Evolutionary conservation across 2,888 invertebrate species (phyloP), one percentile per base, ranked within the genome.

Genomic region (Timema podura): DNA sequence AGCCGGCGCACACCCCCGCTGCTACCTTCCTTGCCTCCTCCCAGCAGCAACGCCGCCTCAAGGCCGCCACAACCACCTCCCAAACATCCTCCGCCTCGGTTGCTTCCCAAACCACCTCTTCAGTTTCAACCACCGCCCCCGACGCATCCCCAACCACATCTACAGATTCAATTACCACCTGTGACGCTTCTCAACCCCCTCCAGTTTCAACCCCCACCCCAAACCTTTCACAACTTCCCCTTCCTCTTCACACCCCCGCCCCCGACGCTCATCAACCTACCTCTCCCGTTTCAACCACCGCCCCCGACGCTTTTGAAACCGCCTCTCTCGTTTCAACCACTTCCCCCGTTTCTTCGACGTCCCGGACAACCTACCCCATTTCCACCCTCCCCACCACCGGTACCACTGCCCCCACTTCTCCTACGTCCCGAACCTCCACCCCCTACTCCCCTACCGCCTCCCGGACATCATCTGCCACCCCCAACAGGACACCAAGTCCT

Each of bases 361-460:
- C 30, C 30, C 30, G 30, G 30, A 3, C 30, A 30, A 30, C 30
- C 30, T 30, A 30, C 30, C 10, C 15, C 66, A n/a, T 30, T 5
- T 15, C 51, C 76, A 77, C 48, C 76, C 76, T 64, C 76, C 77
- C 65, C 78, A 76, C 64, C 76, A 74, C 54, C 77, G 76, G n/a
- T 77, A 78, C 49, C 68, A 64, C 64, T 78, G 78, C 59, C 69
- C n/a, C 68, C 68, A 47, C 54, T 73, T 64, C 75, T 77, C 59
- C 77, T 76, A 67, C 77, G 74, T 70, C 81, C 80, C n/a, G 81
- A 80, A 30, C 54, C 30, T 15, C 65, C 13, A 13, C 59, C 15
- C 44, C 59, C 68, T 48, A n/a, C 71, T 49, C 44, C 13, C 49
- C 61, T 54, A 57, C 45, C 69, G 64, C 61, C 54, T 16, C 54